Evolutionary conservation across 2,888 invertebrate species (phyloP), one percentile per base, ranked within the genome.

Genomic region (Alloscopus bannaensis): DNA sequence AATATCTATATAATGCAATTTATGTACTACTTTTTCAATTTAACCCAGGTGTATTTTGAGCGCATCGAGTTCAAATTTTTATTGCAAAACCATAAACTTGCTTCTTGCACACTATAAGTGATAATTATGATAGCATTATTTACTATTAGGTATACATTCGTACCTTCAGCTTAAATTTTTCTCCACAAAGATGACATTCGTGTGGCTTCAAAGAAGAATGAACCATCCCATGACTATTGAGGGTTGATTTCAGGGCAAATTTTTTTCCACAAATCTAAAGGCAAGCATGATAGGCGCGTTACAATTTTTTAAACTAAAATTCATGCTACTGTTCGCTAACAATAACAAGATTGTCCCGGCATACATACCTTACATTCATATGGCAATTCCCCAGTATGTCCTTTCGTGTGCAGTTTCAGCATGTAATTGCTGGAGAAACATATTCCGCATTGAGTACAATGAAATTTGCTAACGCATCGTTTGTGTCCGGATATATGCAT

Each of bases 101-200:
- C 3, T 47, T 11, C 47, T 11, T 47, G 47, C 8, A 47, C 8
- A n/a, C n/a, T 47, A 18, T 40, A 40, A 65, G 22, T 42, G 6
- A n/a, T 31, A 29, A 60, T 60, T n/a, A 16, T 13, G n/a, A n/a
- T n/a, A n/a, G n/a, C n/a, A n/a, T n/a, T 16, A 3, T 62, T 36
- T 6, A 36, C 6, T 36, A 13, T 8, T 36, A 36, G 36, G 13
- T 6, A 60, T 29, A 31, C 18, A 60, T 16, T 8, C 68, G 13
- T 70, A 72, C 72, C 64, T 40, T 62, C 1, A 72, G 18, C 28
- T 72, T 72, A 64, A 72, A 80, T 26, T 8, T 45, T 8, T 36
- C 40, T 3, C 80, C 80, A 59, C 80, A 80, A n/a, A 75, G 42
- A 11, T 64, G 45, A 31, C 80, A 80, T 16, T 31, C 65, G 26